Percentiles rank a stretch among this genome's conserved stretches.
These are phyloP conservation scores for Ataeniobius toweri DNA, from an alignment of 2,797 vertebrate genomes.

Conservation along the genomic window DNA sequence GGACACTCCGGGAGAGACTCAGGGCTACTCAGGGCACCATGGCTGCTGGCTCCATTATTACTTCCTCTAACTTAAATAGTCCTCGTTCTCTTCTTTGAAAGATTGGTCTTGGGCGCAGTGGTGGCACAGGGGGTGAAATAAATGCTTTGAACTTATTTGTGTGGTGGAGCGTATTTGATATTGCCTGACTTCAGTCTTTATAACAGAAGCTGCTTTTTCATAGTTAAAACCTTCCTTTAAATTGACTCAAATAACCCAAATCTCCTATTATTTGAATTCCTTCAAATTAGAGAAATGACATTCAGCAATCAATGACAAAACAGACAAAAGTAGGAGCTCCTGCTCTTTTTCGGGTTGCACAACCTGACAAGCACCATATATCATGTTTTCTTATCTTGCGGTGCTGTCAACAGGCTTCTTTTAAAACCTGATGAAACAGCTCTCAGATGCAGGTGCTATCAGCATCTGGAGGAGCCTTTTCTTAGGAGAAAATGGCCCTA, in stretches of 20 bases:
- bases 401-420: slow-evolving; percentile 53
- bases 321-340: slow-evolving; percentile 23
- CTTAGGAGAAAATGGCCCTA: slow-evolving; percentile 19
- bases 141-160: background rate
- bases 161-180: background rate
- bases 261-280: background rate
- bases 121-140: background rate
- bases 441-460: slow-evolving; percentile 48
- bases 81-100: too few relatives aligned
- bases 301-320: background rate
- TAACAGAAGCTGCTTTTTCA: background rate
- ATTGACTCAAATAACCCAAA: background rate
- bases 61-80: slow-evolving; percentile 14
- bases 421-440: slow-evolving; percentile 57
- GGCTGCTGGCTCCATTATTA: slow-evolving; percentile 34
- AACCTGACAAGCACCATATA: slow-evolving; percentile 54
- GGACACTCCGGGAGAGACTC: slow-evolving; percentile 49
- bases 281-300: slow-evolving; percentile 1
- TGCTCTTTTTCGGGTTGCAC: slow-evolving; percentile 23
- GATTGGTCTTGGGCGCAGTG: too few relatives aligned
- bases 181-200: background rate
- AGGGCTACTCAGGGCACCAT: slow-evolving; percentile 50
- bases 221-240: background rate
- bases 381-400: slow-evolving; percentile 49
- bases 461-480: slow-evolving; percentile 36